Evolutionary conservation across 64 coral and sea anemone species (phyloP).

Genomic region (Pachyseris speciosa): DNA sequence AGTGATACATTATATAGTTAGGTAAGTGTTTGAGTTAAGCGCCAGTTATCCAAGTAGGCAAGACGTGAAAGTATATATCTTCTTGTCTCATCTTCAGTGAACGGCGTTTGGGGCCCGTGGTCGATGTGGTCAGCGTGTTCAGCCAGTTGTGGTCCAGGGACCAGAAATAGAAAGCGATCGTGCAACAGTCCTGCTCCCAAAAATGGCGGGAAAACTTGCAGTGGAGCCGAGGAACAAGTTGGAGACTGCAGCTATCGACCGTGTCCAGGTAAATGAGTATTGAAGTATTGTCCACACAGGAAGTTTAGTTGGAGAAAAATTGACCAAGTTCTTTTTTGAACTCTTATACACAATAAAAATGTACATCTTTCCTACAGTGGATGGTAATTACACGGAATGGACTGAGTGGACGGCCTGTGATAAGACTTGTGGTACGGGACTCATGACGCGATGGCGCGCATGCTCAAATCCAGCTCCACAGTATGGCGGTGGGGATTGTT

Average conservation of each 20-base stretch:
- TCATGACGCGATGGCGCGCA: constrained; percentile 82
- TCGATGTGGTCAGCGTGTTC: constrained; percentile 86
- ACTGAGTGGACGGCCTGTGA: constrained; percentile 78
- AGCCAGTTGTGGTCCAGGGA: constrained; percentile 78
- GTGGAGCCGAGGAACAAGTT: constrained; percentile 73
- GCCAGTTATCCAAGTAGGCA: not conserved
- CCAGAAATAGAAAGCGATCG: constrained; percentile 68
- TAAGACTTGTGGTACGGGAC: constrained; percentile 78
- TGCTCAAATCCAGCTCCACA: constrained; percentile 85
- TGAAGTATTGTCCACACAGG: not conserved
- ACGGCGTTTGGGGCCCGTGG: constrained; percentile 86
- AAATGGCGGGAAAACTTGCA: constrained; percentile 73
- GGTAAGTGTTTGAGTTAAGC: too few relatives aligned
- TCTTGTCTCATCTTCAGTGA: constrained; percentile 28
- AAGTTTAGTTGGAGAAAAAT: not conserved
- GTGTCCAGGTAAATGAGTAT: constrained; percentile 76
- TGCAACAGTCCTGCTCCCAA: constrained; percentile 77
- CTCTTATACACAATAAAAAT: not conserved
- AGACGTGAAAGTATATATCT: not conserved
- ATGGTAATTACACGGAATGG: constrained; percentile 98
- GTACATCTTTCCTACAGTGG: constrained; percentile 42
- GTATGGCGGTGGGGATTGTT: constrained; percentile 83
- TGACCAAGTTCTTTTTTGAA: not conserved
- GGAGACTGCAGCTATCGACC: constrained; percentile 72
- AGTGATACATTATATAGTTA: too few relatives aligned